These are phyloP conservation scores for Eilema depressum DNA, from an alignment of 2,888 invertebrate genomes.

Conservation along the genomic window DNA sequence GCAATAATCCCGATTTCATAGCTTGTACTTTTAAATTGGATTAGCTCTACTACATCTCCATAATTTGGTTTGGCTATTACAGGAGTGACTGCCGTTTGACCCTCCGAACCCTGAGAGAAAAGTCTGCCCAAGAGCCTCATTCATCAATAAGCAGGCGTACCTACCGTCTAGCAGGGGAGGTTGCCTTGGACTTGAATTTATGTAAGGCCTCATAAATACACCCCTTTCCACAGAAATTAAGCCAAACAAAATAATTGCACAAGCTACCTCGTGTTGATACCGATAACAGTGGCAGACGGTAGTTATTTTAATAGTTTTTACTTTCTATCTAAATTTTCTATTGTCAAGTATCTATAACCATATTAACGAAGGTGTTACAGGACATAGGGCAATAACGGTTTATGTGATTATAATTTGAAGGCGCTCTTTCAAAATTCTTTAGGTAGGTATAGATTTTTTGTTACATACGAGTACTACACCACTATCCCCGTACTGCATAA, in stretches of 20 bases:
- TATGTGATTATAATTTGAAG: neutral
- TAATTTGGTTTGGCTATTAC: neutral
- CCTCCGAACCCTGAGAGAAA: neutral
- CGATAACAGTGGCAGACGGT: neutral
- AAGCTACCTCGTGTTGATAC: conserved; percentile 10
- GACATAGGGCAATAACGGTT: neutral
- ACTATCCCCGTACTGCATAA: conserved; percentile 8
- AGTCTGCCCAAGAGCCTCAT: neutral
- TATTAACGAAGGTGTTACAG: neutral
- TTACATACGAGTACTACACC: too few species aligned
- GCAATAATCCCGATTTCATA: too few species aligned
- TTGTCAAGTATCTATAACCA: neutral
- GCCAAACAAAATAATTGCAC: neutral
- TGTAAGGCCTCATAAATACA: neutral
- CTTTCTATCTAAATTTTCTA: neutral
- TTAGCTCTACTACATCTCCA: too few species aligned
- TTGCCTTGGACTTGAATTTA: neutral
- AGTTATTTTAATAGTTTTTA: neutral
- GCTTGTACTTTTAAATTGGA: too few species aligned
- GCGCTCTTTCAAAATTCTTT: too few species aligned
- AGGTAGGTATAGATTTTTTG: too few species aligned
- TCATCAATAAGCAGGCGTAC: too few species aligned
- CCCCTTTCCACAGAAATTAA: neutral
- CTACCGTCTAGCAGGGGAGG: too few species aligned
- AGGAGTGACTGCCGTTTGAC: neutral